Evolutionary conservation across 2,797 vertebrate genomes (phyloP).

Genomic region (Sebastes elongatus): DNA sequence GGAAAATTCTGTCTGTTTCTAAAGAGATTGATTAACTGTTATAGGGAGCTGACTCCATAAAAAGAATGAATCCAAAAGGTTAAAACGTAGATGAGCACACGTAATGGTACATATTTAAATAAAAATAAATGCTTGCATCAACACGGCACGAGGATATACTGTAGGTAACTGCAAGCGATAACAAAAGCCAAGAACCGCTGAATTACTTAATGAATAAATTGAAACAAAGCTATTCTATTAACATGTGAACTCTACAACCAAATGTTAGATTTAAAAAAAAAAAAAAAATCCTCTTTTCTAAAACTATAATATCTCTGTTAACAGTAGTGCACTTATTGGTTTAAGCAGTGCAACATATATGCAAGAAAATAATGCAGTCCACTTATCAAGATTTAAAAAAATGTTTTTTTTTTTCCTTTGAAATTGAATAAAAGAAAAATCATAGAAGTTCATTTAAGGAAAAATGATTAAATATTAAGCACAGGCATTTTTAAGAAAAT

Average conservation of each 20-base stretch:
- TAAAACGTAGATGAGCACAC: conserved; percentile 76
- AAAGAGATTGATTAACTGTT: conserved; percentile 69
- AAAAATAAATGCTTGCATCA: conserved; percentile 78
- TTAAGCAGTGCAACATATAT: conserved; percentile 90
- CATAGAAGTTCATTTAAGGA: conserved; percentile 78
- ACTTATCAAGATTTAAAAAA: conserved; percentile 83
- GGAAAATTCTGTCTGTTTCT: conserved; percentile 74
- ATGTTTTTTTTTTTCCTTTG: conserved; percentile 72
- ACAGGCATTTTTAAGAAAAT: conserved; percentile 85
- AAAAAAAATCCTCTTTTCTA: conserved; percentile 76
- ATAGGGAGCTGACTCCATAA: conserved; percentile 72
- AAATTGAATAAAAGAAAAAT: conserved; percentile 80
- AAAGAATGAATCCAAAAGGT: conserved; percentile 67
- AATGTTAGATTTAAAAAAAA: conserved; percentile 71
- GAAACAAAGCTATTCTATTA: conserved; percentile 79
- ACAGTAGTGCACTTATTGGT: conserved; percentile 91
- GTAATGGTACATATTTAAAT: conserved; percentile 77
- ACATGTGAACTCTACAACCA: conserved; percentile 83
- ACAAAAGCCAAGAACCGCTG: conserved; percentile 81
- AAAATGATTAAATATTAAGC: conserved; percentile 85
- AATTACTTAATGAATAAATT: conserved; percentile 78
- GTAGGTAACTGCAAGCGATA: conserved; percentile 80
- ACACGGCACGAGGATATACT: conserved; percentile 79
- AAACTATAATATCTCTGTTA: conserved; percentile 88
- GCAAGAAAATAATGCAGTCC: conserved; percentile 89